phyloP scores from a whole-genome alignment of 2,113 vertebrate genomes.

The Nerophis ophidion region DNA sequence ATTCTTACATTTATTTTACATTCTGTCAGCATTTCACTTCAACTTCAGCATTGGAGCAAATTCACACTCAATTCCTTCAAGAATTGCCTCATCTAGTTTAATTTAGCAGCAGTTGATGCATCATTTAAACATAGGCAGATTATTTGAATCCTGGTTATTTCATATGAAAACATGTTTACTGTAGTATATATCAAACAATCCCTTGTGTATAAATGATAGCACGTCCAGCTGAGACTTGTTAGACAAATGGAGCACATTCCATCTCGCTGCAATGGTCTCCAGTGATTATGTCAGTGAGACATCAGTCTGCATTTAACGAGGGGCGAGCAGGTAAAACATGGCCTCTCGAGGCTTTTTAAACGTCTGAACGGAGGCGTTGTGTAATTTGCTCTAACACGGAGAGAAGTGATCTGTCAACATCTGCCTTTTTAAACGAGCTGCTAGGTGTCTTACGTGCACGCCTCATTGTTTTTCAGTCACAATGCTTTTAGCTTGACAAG shows the following conservation, averaged over 20 bases:
- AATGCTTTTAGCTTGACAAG: neutral
- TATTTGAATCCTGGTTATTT: no score
- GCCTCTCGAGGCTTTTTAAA: conserved; percentile 41
- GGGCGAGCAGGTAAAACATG: conserved; percentile 36
- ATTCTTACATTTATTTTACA: no score
- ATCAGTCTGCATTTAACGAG: conserved; percentile 42
- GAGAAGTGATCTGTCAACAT: neutral
- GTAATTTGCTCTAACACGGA: conserved; percentile 43
- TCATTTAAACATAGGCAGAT: no score
- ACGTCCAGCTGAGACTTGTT: neutral
- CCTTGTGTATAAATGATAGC: neutral
- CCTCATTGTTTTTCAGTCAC: neutral
- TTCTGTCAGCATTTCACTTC: no score
- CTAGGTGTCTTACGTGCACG: neutral
- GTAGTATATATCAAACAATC: no score
- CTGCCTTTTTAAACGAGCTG: conserved; percentile 8
- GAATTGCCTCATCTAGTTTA: no score
- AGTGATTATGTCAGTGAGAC: conserved; percentile 18
- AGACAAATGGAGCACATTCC: conserved; percentile 8
- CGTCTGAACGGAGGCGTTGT: conserved; percentile 27
- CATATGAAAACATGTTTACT: no score
- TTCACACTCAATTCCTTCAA: no score
- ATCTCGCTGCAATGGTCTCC: conserved; percentile 9
- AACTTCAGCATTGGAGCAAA: no score
- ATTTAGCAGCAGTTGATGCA: no score